Conservation (phyloP, 2,113 vertebrate species). For the Sorex fumeus region DNA sequence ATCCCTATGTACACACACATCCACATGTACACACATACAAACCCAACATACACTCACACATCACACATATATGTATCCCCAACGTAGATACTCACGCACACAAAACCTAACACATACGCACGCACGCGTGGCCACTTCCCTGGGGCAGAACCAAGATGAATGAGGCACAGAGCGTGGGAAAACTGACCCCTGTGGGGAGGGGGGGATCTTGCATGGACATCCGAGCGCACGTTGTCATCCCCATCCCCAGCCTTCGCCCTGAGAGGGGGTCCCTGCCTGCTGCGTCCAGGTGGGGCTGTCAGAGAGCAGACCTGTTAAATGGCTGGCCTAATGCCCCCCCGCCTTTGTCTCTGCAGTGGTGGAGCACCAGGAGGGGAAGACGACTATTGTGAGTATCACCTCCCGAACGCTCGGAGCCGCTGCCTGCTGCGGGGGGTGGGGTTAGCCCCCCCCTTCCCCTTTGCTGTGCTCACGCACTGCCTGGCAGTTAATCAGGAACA, state of each 20-base stretch:
- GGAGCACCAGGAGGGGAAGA: slow-evolving; percentile 89
- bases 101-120: too few species aligned
- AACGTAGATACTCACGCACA: too few species aligned
- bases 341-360: slow-evolving; percentile 86
- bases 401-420: slow-evolving; percentile 63
- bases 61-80: too few species aligned
- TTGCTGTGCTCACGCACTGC: slow-evolving; percentile 49
- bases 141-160: slow-evolving; percentile 33
- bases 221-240: neutral
- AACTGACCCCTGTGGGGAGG: slow-evolving; percentile 35
- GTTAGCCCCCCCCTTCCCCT: slow-evolving; percentile 60
- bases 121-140: neutral
- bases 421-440: neutral
- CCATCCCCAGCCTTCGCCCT: slow-evolving; percentile 38
- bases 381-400: slow-evolving; percentile 88
- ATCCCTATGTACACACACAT: too few species aligned
- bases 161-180: neutral
- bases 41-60: too few species aligned
- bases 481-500: slow-evolving; percentile 70
- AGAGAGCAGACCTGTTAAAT: slow-evolving; percentile 68
- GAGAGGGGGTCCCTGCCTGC: neutral
- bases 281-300: slow-evolving; percentile 51
- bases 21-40: too few species aligned
- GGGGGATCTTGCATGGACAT: neutral
- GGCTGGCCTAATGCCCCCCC: slow-evolving; percentile 74